These are phyloP conservation scores for Pelodytes ibericus DNA, from an alignment of 2,797 vertebrate species.

Conservation along the genomic window DNA sequence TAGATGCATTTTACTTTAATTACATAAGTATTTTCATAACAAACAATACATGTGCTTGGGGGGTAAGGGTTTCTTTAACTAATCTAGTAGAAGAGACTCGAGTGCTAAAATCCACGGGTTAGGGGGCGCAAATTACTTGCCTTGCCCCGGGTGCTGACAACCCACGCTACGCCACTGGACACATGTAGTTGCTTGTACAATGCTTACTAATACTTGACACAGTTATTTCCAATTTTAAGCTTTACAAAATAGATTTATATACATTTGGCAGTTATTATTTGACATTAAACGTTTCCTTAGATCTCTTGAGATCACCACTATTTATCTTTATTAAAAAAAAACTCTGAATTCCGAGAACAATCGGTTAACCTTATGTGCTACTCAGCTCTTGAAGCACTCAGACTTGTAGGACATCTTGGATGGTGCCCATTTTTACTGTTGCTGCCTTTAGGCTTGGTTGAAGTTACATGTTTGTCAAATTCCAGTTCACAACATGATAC, in stretches of 20 bases:
- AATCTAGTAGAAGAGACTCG: too few relatives aligned
- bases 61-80: too few relatives aligned
- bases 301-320: neutral
- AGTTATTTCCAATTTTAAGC: neutral
- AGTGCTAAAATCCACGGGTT: too few relatives aligned
- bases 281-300: neutral
- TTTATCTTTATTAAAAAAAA: neutral
- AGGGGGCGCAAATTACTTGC: too few relatives aligned
- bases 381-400: neutral
- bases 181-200: too few relatives aligned
- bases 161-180: too few relatives aligned
- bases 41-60: too few relatives aligned
- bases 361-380: neutral
- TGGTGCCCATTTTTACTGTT: neutral
- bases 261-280: neutral
- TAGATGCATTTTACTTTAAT: too few relatives aligned
- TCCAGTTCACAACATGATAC: neutral
- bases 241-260: neutral
- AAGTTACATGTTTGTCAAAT: neutral
- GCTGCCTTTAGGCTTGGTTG: neutral
- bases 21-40: too few relatives aligned
- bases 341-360: constrained; percentile 5
- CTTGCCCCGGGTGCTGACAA: too few relatives aligned
- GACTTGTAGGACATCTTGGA: neutral
- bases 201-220: constrained; percentile 8